Evolutionary conservation across 2,888 invertebrate species (phyloP), one percentile per base, ranked within the genome.

Genomic region (Cataglyphis albicans): DNA sequence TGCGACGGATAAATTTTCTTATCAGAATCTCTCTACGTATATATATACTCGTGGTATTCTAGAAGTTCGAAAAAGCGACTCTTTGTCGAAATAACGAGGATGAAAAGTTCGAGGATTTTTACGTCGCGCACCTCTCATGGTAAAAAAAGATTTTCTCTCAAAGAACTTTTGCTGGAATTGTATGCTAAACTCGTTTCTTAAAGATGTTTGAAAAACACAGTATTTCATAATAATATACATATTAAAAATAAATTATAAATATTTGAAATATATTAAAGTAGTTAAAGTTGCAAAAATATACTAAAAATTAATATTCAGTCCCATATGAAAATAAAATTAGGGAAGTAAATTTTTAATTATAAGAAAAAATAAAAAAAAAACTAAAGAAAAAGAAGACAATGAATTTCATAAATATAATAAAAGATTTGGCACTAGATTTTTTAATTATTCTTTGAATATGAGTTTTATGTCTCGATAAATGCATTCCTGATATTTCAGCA

Each of bases 1-100:
- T 5, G 55, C 12, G 21, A 63, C 10, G 59, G 32, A 59, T 80
- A 59, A 59, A 78, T 78, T 70, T 70, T 80, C 78, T 61, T 78
- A 35, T 44, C 25, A 35, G 25, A 59, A 59, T 55, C n/a, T n/a
- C 3, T n/a, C n/a, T n/a, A 38, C n/a, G 12, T 41, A 41, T 15
- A 12, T 41, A 41, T 15, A n/a, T 52, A 52, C 57, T 76, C 57
- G 25, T 18, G 4, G 10, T 44, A 12, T 78, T 4, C 29, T 57
- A 67, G 38, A 68, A 65, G 57, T 70, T 59, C 32, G 7, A 15
- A 57, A 70, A 59, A 44, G 15, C 70, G 32, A 10, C 29, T 10
- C 55, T 70, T 44, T 68, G 57, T 41, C 29, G 4, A 44, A 44
- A 59, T 78, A 78, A 78, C 70, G 70, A 68, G 44, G 21, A 32